Base-by-base conservation (phyloP, 92 coral and sea anemone genomes). In the Actinostola sp. region DNA sequence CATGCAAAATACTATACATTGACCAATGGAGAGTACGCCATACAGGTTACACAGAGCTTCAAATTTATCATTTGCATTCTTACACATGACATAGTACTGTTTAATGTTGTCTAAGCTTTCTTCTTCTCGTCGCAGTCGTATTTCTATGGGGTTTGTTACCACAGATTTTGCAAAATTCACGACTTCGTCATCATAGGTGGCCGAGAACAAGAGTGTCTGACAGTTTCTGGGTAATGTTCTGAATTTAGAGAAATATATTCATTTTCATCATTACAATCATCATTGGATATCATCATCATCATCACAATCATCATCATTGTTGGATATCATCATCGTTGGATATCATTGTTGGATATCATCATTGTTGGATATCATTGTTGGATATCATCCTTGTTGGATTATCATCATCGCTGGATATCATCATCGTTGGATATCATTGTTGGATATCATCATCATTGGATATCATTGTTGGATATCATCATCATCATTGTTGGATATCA, bases 1-100 rank as follows among this genome's bases (percentile, higher is more conserved):
- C 33, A 92, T 93, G 46, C 99, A 95, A 53, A 95, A 95, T 14
- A 95, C 99, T 36, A 95, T 95, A 49, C 99, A 95, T 74, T 95
- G 99, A 1, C 99, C 99, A 54, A 95, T 92, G 16, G 92, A 82
- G 15, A 95, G 75, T 12, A 91, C 99, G 0, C 93, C 97, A 54
- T 95, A 95, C 92, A 95, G 85, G 65, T 95, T 95, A 9, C 95
- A 92, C 63, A 95, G 73, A 44, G 97, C 97, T 66, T 82, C 77
- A 43, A 82, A 86, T 61, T 95, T 95, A 21, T 95, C 92, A 32
- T 92, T 97, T 62, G 75, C 67, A 59, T 80, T 84, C 1, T 70
- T 76, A 39, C 99, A 95, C 62, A 64, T 66, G 56, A 95, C 99
- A 36, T 91, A 95, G 43, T 70, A 92, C 79, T 95, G 99, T 23